Base-by-base conservation (phyloP, 2,888 invertebrate species). In the Pachymerium ferrugineum region DNA sequence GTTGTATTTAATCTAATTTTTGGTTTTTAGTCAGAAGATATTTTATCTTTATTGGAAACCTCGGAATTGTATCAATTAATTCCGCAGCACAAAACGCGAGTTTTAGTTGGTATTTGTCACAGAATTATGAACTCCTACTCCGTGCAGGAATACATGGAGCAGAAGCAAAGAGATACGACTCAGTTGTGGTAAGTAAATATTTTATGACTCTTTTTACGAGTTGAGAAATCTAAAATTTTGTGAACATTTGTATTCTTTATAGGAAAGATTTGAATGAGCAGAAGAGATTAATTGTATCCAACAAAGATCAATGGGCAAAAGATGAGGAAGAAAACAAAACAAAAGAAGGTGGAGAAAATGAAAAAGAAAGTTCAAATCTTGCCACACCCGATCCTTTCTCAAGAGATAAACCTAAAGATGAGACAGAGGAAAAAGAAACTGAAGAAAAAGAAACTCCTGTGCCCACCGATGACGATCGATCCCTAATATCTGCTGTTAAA, bases 111-210 rank as follows among this genome's bases (percentile, higher is more conserved):
- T 2, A 77, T 82, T 70, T 81, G 81, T 79, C 79, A 80, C 71
- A 78, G 82, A 2, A 79, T 82, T 35, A 80, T 82, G 79, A 80
- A 78, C 42, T 79, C 82, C 1, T 82, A 82, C 77, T 80, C 81
- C 12, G 80, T 82, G 12, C 81, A 82, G 77, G 81, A 82, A 73
- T 81, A 80, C 77, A 82, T 82, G 81, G 80, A 80, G 73, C 79
- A 80, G 70, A 80, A 80, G 73, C 82, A 81, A 75, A 78, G 78
- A 22, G 78, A 79, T 22, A 78, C 80, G 6, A 76, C 78, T 4
- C 75, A 78, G 25, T 76, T 81, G n/a, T 80, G 80, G 82, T 82
- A 76, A 74, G 14, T 54, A 29, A 22, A 35, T 1, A 35, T 35
- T 35, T 35, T n/a, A n/a, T n/a, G n/a, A n/a, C n/a, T n/a, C n/a